Evolutionary conservation across 2,797 vertebrate species (phyloP).

Genomic region (Gallirallus australis): DNA sequence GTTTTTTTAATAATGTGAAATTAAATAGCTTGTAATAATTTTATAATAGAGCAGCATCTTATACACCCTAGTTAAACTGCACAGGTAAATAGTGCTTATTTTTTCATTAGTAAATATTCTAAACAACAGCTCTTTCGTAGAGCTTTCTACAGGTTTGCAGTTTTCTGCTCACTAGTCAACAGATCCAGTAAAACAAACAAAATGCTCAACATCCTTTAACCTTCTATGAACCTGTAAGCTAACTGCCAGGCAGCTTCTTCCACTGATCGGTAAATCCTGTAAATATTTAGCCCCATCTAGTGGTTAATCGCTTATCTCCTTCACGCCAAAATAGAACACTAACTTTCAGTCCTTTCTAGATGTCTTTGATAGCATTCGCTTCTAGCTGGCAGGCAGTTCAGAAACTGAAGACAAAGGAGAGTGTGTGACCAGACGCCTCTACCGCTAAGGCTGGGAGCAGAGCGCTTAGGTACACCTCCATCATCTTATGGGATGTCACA

Average conservation of each 20-base stretch:
- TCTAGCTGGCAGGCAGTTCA: background rate
- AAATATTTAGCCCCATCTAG: slow-evolving; percentile 42
- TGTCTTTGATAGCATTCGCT: background rate
- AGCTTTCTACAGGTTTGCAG: background rate
- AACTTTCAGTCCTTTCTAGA: background rate
- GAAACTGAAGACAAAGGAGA: background rate
- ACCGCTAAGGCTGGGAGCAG: rapidly evolving
- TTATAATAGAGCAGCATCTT: background rate
- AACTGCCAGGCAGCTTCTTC: background rate
- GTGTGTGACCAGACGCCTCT: background rate
- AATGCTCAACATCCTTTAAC: background rate
- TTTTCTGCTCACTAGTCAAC: background rate
- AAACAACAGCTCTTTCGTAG: background rate
- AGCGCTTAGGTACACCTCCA: background rate
- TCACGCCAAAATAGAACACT: background rate
- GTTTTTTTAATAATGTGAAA: background rate
- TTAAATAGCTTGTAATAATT: background rate
- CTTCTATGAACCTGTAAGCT: background rate
- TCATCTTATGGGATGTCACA: background rate
- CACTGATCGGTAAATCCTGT: background rate
- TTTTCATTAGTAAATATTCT: background rate
- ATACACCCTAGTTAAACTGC: background rate
- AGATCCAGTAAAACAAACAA: background rate
- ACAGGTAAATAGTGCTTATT: background rate
- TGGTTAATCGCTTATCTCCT: background rate